A percentile compares a stretch with the other conserved stretches of the same genome.
phyloP scores from a whole-genome alignment of 2,797 vertebrate genomes.

The Acipenser oxyrinchus region DNA sequence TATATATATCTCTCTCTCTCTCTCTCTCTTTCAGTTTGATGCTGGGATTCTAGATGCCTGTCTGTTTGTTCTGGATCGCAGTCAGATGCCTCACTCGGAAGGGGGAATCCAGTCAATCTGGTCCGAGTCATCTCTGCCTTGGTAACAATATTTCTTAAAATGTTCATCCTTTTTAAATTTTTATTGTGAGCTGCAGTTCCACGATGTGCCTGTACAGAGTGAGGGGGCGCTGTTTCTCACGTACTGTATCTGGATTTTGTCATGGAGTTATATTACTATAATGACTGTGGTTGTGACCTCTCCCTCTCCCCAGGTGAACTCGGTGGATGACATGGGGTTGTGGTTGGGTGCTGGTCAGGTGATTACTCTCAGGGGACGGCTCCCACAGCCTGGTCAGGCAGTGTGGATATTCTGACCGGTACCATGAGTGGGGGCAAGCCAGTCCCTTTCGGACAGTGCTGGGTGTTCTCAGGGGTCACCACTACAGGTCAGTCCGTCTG shows the following conservation, averaged over 20 bases:
- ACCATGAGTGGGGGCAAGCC: conserved; percentile 60
- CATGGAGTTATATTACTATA: too few species aligned
- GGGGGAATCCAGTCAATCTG: conserved; percentile 72
- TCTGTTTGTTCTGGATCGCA: conserved; percentile 75
- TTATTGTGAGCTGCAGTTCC: too few species aligned
- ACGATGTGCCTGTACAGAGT: too few species aligned
- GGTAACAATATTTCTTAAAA: conserved; percentile 57
- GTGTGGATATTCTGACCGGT: conserved; percentile 80
- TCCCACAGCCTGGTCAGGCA: conserved; percentile 80
- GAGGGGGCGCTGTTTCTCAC: too few species aligned
- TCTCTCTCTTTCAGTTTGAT: conserved; percentile 60
- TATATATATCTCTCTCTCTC: not conserved
- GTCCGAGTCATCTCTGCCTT: conserved; percentile 80
- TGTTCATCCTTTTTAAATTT: too few species aligned
- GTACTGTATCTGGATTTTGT: too few species aligned
- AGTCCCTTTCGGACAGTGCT: conserved; percentile 82
- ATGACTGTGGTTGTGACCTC: not conserved
- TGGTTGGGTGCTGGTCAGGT: conserved; percentile 88
- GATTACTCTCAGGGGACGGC: conserved; percentile 67
- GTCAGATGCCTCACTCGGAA: conserved; percentile 65
- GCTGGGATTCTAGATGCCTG: conserved; percentile 75
- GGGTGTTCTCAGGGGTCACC: conserved; percentile 85
- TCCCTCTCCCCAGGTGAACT: conserved; percentile 64
- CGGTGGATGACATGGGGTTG: conserved; percentile 76
- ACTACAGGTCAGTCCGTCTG: conserved; percentile 62